phyloP scores from a whole-genome alignment of 2,888 invertebrate genomes.

The Conops quadrifasciatus region DNA sequence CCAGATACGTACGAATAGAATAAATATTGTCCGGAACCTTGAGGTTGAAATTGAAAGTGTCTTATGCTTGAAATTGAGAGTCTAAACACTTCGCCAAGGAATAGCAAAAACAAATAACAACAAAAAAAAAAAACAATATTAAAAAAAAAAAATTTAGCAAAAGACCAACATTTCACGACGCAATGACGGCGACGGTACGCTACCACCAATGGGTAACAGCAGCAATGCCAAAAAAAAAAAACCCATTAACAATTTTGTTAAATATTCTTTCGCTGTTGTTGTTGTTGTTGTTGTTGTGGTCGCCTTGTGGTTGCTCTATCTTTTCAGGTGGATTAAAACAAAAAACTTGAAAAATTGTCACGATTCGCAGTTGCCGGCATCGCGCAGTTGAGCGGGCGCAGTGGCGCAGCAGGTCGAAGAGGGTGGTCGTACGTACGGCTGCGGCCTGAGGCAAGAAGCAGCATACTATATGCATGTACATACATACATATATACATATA shows the following conservation, averaged over 20 bases:
- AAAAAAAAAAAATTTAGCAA: too few species aligned
- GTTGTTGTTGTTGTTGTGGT: not conserved
- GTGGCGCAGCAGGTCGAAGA: not conserved
- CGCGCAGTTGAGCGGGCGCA: not conserved
- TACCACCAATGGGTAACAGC: not conserved
- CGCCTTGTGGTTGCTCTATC: not conserved
- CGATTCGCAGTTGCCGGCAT: constrained; percentile 9
- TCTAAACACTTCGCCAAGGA: constrained; percentile 1
- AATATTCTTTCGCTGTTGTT: constrained; percentile 4
- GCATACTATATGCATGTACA: too few species aligned
- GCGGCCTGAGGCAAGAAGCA: not conserved
- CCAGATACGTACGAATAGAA: constrained; percentile 1
- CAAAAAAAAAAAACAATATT: not conserved
- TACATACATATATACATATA: too few species aligned
- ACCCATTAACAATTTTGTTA: constrained; percentile 21
- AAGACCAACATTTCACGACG: too few species aligned
- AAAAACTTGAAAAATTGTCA: constrained; percentile 9
- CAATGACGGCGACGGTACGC: not conserved
- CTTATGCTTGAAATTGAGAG: constrained; percentile 20
- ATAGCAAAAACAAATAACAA: not conserved
- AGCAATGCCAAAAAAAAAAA: constrained; percentile 3
- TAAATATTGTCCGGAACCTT: not conserved
- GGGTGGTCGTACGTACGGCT: not conserved
- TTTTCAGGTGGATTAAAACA: not conserved
- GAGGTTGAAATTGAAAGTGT: constrained; percentile 26